Conservation (phyloP, 2,888 invertebrate genomes). For the Tipula helvola region DNA sequence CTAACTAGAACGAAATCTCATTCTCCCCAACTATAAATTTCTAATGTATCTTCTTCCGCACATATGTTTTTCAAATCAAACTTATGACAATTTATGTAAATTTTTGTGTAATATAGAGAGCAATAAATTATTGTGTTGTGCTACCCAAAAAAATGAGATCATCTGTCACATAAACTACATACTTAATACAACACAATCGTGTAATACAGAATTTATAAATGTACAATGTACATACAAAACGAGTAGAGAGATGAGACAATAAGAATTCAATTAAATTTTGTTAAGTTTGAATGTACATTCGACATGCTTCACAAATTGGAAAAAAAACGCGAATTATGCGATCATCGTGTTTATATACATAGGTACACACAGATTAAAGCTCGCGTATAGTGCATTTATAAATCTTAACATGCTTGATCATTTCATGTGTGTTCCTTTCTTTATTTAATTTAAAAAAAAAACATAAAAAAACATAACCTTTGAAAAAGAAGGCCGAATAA, state of each 20-base stretch:
- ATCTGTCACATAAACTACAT: neutral
- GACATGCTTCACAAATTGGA: neutral
- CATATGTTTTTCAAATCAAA: neutral
- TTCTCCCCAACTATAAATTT: too few relatives aligned
- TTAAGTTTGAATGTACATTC: neutral
- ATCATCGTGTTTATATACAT: neutral
- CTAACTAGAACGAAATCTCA: too few relatives aligned
- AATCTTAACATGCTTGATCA: neutral
- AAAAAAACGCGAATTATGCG: neutral
- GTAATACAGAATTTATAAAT: too few relatives aligned
- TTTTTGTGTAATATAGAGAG: neutral
- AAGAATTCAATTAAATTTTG: neutral
- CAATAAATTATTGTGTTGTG: neutral
- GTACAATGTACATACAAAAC: neutral
- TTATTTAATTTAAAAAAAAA: neutral
- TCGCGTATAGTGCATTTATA: neutral
- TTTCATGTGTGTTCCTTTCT: neutral
- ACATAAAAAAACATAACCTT: neutral
- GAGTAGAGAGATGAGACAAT: neutral
- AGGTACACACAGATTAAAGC: neutral
- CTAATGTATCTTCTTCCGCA: neutral
- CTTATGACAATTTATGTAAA: neutral
- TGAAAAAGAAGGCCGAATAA: neutral
- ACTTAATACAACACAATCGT: neutral
- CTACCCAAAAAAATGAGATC: neutral